Evolutionary conservation across 2,797 vertebrate species (phyloP), one percentile per base, ranked within the genome.

Genomic region (Botia almorhae): DNA sequence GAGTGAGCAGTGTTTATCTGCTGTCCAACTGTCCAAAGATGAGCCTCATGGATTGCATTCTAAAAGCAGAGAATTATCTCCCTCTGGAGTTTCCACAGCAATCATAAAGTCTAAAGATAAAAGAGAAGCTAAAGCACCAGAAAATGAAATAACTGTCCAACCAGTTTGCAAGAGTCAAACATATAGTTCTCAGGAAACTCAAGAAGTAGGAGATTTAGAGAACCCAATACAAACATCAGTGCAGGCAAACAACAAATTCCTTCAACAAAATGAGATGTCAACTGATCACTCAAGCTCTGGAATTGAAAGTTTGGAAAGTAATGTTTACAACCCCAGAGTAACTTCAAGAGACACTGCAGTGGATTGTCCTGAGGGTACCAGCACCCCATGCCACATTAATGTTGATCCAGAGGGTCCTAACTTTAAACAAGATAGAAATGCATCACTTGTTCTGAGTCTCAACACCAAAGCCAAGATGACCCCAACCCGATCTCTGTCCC

Each of bases 401-500:
- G 2, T 13, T 50, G 56, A 69, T 55, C 16, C 53, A 39, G 29
- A n/a, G 48, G 3, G 13, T 29, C 50, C 61, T 56, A 26, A 0
- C 36, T 46, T 46, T 55, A 39, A 64, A 39, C 63, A 68, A 21
- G n/a, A 2, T 50, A 19, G 0, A 21, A 43, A 56, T 70, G 23
- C 65, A 36, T 80, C 51, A 4, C 17, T 75, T 61, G 50, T 70
- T 63, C 14, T 33, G 36, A 33, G 48, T 60, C 19, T 67, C 29
- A 33, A 61, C 43, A 71, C 36, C 48, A 50, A 70, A 69, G 65
- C 48, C 10, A 7, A 6, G 12, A 26, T 76, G 61, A 3, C 86
- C n/a, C 86, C 90, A 43, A 74, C 81, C 3, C 86, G 88, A n/a
- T 82, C 80, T 50, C 69, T 91, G 78, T 89, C 83, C 0, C 89